Conservation (phyloP, 1,140 invertebrate species). For the Metaphire vulgaris region DNA sequence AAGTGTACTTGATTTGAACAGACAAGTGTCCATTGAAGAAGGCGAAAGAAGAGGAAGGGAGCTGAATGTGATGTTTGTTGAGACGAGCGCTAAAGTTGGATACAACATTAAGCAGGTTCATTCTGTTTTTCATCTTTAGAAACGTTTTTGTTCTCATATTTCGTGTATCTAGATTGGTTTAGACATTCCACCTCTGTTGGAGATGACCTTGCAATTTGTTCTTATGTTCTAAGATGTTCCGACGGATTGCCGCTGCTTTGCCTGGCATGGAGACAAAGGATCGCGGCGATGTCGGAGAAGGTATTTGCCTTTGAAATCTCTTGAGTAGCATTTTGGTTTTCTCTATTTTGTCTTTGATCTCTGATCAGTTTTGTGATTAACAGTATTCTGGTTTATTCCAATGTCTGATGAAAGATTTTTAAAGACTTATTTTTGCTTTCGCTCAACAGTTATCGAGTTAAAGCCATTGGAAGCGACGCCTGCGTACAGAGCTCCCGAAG, state of each 20-base stretch:
- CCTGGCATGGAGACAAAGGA: conserved; percentile 80
- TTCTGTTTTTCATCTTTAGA: conserved; percentile 1
- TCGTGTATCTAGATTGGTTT: no score
- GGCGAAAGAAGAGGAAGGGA: conserved; percentile 97
- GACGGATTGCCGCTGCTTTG: conserved; percentile 92
- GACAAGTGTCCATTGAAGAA: conserved; percentile 90
- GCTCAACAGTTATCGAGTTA: conserved; percentile 6
- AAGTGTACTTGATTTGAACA: conserved; percentile 33
- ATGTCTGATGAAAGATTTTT: background rate
- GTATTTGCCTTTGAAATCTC: background rate
- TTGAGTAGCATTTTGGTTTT: no score
- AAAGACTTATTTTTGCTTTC: background rate
- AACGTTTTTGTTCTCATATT: no score
- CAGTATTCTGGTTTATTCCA: background rate
- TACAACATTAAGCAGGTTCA: conserved; percentile 98
- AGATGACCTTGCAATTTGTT: no score
- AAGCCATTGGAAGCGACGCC: background rate
- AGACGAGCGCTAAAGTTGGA: conserved; percentile 93
- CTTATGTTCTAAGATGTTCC: conserved; percentile 70
- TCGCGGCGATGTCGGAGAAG: conserved; percentile 2
- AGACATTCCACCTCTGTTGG: no score
- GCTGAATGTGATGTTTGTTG: conserved; percentile 99
- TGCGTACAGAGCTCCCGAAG: background rate
- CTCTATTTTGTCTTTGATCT: background rate
- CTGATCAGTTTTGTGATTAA: background rate